Base-by-base conservation (phyloP, 92 coral and sea anemone genomes). In the Scolanthus callimorphus region DNA sequence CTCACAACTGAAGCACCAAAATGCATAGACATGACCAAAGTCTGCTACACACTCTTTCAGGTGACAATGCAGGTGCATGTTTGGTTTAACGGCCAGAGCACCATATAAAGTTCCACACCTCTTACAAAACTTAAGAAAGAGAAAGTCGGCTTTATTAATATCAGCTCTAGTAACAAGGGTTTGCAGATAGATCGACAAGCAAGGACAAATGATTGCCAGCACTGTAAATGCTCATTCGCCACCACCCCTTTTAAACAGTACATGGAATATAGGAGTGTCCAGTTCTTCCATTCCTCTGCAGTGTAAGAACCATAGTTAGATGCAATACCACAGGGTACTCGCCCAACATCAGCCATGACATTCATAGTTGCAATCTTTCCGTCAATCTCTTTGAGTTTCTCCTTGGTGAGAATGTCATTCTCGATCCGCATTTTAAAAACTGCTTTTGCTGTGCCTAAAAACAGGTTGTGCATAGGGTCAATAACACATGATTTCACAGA, bases 401-500 rank as follows among this genome's bases (percentile, higher is more conserved):
- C 9, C 15, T 34, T 15, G 6, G 6, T 15, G 6, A 34, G 6
- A 6, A 34, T 6, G 15, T 34, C 15, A 6, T 6, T 6, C 43
- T 34, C 43, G 9, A 6, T 34, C 43, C 43, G 15, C 9, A 34
- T 34, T 34, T 74, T 73, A 3, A 64, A 66, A 58, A 65, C 64
- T 11, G 46, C 29, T 26, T 74, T 64, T 3, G 74, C 57, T 8
- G 67, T 57, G 0, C 75, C 68, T 13, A 56, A n/a, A n/a, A n/a
- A n/a, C n/a, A n/a, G n/a, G n/a, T n/a, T n/a, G n/a, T n/a, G n/a
- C n/a, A n/a, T n/a, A 11, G 74, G 81, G 29, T 74, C 74, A 46
- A 63, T 56, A 1, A 74, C 46, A n/a, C 55, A 65, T 55, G 48
- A 65, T 25, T 28, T 15, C n/a, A 74, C 39, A 3, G 21, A 30